Percentiles rank a stretch among this genome's conserved stretches.
These are phyloP conservation scores for Tragelaphus scriptus DNA, from an alignment of 2,113 vertebrate species.

Conservation along the genomic window DNA sequence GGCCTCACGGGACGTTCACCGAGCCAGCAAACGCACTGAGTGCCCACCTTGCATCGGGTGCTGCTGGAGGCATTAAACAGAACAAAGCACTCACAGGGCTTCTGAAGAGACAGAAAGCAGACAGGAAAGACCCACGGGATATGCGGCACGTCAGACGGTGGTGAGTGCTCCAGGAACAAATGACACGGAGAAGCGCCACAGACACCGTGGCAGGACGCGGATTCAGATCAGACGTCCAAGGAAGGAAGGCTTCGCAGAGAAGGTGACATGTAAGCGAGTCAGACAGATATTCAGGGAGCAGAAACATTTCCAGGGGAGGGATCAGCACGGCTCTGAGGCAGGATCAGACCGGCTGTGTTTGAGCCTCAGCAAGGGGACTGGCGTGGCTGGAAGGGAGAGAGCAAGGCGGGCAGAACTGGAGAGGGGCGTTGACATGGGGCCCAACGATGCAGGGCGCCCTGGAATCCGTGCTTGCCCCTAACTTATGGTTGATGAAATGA, in stretches of 20 bases:
- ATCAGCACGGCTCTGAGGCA: background rate
- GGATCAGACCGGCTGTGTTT: accelerated
- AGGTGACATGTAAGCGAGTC: background rate
- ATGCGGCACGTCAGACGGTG: accelerated
- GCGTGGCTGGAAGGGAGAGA: background rate
- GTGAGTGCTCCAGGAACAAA: background rate
- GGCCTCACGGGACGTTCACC: background rate
- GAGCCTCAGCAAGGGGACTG: accelerated
- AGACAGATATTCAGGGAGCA: too few species aligned
- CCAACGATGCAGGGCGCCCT: accelerated
- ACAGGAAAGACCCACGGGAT: background rate
- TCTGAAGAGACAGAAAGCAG: background rate
- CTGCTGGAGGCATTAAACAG: too few species aligned
- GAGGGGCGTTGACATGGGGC: accelerated
- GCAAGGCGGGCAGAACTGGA: accelerated
- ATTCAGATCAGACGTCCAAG: background rate
- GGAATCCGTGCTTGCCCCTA: accelerated
- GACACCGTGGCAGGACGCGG: accelerated
- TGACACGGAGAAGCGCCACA: background rate
- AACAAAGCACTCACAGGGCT: background rate
- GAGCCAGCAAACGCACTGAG: background rate
- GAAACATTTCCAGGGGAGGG: background rate
- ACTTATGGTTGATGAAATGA: accelerated
- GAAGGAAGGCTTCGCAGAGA: background rate
- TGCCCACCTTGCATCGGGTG: accelerated